Evolutionary conservation across 1,140 invertebrate species (phyloP), one percentile per base, ranked within the genome.

Genomic region (Panonychus citri): DNA sequence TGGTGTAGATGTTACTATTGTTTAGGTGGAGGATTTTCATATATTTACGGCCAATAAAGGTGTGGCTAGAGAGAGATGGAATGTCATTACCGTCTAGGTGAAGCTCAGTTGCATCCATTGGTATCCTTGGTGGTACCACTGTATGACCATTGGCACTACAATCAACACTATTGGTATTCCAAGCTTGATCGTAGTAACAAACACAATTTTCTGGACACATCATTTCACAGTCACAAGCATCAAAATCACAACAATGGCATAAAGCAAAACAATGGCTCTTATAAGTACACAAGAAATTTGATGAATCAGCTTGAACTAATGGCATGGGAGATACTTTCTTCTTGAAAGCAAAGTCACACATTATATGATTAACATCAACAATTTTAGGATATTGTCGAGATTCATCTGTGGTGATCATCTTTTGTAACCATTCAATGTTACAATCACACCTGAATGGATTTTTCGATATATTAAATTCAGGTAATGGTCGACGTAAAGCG

Each of bases 151-250:
- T 42, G 25, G 51, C 51, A 27, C 84, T 85, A 69, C 86, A 91
- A 65, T 90, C 85, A 3, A 90, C 85, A 5, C 89, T 83, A 67
- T 91, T 90, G 28, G 82, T 84, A 59, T 82, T 83, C 85, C 86
- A 90, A 17, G 85, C 82, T 66, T 85, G 81, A 64, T 90, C 85
- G 10, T 64, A 59, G 68, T 87, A 90, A 66, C 86, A 93, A 57
- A 82, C 82, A 71, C 86, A 93, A 65, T 87, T 85, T 59, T 77
- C 76, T 2, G 87, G 87, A 64, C 86, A 93, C 3, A 81, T 87
- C 85, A 90, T 90, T 71, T 89, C 84, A 70, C 87, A 91, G 69
- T 91, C 87, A 69, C 87, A 93, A 50, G 85, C 85, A 66, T 90
- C 85, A 66, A 87, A 90, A 63, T 91, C 86, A 66, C 87, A 91